phyloP scores from a whole-genome alignment of 2,888 invertebrate species.

The Morpho helenor region DNA sequence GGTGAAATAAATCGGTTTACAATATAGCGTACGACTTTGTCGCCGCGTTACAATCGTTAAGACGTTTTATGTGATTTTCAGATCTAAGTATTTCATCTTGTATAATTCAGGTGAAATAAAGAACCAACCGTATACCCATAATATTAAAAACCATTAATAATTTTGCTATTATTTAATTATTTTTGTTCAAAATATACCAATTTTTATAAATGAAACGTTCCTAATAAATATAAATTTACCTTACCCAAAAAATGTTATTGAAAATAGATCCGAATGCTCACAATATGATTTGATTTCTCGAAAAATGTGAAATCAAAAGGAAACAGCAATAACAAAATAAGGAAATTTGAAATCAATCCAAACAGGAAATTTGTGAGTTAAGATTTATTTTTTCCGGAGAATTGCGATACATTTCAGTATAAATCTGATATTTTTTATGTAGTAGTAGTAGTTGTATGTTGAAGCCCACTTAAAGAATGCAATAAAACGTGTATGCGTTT shows the following conservation, averaged over 20 bases:
- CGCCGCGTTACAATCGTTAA: no score
- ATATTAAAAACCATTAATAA: no score
- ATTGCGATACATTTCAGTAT: slow-evolving; percentile 16
- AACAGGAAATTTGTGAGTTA: slow-evolving; percentile 22
- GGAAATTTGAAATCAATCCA: slow-evolving; percentile 19
- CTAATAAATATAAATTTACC: no score
- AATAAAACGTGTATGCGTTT: not conserved
- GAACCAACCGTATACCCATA: no score
- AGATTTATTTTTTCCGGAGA: slow-evolving; percentile 26
- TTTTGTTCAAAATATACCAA: no score
- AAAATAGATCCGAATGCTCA: slow-evolving; percentile 4
- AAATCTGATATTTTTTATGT: slow-evolving; percentile 10
- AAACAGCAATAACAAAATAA: slow-evolving; percentile 16
- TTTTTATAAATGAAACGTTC: no score
- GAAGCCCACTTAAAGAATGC: not conserved
- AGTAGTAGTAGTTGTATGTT: slow-evolving; percentile 1
- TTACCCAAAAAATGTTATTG: not conserved
- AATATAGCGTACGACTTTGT: no score
- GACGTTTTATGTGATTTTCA: no score
- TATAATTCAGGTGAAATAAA: no score
- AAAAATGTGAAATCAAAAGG: slow-evolving; percentile 9
- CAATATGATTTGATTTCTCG: slow-evolving; percentile 6
- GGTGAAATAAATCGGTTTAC: no score
- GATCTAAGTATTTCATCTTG: no score
- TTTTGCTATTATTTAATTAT: no score